These are phyloP conservation scores for Leptosomus discolor DNA, from an alignment of 2,113 vertebrate species.

Conservation along the genomic window DNA sequence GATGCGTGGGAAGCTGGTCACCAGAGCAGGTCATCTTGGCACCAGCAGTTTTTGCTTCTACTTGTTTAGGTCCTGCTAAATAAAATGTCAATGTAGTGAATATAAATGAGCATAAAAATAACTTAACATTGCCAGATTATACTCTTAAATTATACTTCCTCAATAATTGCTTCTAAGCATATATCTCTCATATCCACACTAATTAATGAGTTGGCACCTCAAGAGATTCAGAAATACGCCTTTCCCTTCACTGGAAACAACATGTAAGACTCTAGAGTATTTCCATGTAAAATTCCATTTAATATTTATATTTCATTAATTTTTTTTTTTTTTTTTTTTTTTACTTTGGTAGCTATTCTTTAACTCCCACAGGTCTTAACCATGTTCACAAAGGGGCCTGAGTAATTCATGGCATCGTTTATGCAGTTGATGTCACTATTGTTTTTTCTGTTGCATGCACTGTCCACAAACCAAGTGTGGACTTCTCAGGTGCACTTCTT, in stretches of 20 bases:
- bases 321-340: neutral
- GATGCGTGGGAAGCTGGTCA: accelerated
- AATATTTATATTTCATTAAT: constrained; percentile 45
- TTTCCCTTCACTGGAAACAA: constrained; percentile 24
- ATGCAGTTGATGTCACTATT: neutral
- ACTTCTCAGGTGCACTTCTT: neutral
- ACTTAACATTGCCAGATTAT: neutral
- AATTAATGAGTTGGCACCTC: constrained; percentile 49
- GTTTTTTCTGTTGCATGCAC: neutral
- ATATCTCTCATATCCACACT: neutral
- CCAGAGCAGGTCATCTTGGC: neutral
- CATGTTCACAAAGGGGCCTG: neutral
- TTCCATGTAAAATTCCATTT: constrained; percentile 2
- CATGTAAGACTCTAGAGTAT: constrained; percentile 12
- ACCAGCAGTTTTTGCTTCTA: neutral
- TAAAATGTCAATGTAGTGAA: constrained; percentile 10
- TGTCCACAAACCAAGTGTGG: neutral
- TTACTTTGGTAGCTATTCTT: neutral
- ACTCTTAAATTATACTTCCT: constrained; percentile 9
- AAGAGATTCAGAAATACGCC: neutral
- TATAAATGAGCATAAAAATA: constrained; percentile 31
- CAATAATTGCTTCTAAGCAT: constrained; percentile 25
- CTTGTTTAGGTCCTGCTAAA: neutral
- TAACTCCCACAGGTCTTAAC: neutral
- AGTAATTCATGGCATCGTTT: neutral